These are phyloP conservation scores for Heliconius hewitsoni DNA, from an alignment of 1,140 invertebrate genomes.

Conservation along the genomic window DNA sequence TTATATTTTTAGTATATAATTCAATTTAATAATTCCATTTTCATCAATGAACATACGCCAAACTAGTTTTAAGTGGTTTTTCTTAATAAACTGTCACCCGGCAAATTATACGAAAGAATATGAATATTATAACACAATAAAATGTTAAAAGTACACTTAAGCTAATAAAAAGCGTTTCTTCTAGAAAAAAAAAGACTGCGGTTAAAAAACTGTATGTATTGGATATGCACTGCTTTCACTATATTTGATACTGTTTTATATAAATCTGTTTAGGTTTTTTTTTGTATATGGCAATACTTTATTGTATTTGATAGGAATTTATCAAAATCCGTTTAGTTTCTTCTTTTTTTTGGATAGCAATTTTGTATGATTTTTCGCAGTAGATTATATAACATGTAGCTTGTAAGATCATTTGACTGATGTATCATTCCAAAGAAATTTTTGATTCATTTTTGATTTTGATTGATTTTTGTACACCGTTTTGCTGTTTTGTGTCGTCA, in stretches of 20 bases:
- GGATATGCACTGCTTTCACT: constrained; percentile 4
- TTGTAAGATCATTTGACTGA: constrained; percentile 21
- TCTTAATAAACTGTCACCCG: not conserved
- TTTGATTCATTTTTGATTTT: not conserved
- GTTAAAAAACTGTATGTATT: constrained; percentile 9
- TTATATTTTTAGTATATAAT: too few relatives aligned
- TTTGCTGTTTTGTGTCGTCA: not conserved
- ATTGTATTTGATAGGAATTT: not conserved
- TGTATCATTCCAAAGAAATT: constrained; percentile 23
- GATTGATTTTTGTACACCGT: not conserved
- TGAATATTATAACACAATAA: constrained; percentile 11
- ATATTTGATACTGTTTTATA: not conserved
- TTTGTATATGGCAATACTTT: not conserved
- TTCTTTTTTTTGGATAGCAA: not conserved
- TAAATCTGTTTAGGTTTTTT: not conserved
- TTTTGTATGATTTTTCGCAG: not conserved
- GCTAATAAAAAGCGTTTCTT: constrained; percentile 1
- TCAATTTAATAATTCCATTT: not conserved
- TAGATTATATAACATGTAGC: not conserved
- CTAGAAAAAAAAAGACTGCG: constrained; percentile 11
- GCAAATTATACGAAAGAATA: constrained; percentile 2
- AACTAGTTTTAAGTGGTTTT: constrained; percentile 4
- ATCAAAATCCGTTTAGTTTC: not conserved
- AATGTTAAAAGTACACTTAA: constrained; percentile 8
- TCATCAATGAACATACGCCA: constrained; percentile 6